phyloP scores from a whole-genome alignment of 2,797 vertebrate genomes.

The Mionectes olivaceus region DNA sequence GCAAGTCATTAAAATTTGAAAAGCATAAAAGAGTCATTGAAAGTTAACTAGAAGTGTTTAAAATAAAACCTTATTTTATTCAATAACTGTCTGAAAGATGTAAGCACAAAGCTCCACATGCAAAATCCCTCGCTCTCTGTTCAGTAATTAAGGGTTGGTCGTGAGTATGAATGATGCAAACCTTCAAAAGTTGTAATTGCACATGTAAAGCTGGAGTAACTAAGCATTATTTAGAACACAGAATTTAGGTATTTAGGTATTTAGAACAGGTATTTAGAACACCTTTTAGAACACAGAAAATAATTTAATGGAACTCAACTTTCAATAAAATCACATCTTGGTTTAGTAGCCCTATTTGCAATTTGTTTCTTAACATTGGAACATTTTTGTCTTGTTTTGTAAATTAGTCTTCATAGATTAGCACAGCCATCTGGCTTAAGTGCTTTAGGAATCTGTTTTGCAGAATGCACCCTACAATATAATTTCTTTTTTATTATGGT shows the following conservation, averaged over 20 bases:
- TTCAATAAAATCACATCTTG: neutral
- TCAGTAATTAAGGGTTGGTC: neutral
- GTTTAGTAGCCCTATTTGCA: neutral
- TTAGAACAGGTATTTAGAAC: neutral
- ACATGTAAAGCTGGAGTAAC: neutral
- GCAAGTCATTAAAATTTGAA: neutral
- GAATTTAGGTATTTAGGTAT: no score
- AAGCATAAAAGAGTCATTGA: neutral
- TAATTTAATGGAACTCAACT: neutral
- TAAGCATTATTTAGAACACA: neutral
- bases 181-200: neutral
- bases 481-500: neutral
- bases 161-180: neutral
- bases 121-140: neutral
- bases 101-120: neutral
- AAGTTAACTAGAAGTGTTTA: neutral
- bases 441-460: conserved; percentile 6
- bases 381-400: conserved; percentile 29
- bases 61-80: neutral
- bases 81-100: neutral
- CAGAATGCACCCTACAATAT: neutral
- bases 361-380: conserved; percentile 29
- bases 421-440: conserved; percentile 30
- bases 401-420: conserved; percentile 36
- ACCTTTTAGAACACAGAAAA: neutral